These are phyloP conservation scores for Microtus pennsylvanicus DNA, from an alignment of 2,113 vertebrate genomes.

Conservation along the genomic window DNA sequence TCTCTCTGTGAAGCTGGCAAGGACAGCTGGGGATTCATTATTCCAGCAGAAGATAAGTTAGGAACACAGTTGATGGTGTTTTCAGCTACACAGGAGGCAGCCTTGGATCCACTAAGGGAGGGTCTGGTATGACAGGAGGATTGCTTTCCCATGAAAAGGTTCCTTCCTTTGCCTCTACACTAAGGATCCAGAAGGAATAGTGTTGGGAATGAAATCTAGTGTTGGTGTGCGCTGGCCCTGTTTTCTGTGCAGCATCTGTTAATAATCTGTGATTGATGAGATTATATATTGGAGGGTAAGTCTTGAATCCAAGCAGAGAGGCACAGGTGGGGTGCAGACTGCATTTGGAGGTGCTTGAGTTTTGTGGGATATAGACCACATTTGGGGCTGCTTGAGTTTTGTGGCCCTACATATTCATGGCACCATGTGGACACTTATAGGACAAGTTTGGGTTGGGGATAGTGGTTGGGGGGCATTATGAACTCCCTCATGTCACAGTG, in stretches of 20 bases:
- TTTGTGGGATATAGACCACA: neutral
- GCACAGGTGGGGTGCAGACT: neutral
- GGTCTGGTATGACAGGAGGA: neutral
- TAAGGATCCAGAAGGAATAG: neutral
- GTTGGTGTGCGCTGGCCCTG: neutral
- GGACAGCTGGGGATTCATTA: neutral
- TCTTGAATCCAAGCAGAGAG: neutral
- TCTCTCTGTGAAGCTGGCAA: neutral
- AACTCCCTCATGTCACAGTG: neutral
- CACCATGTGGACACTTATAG: fast-evolving
- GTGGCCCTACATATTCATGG: neutral
- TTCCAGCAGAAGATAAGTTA: neutral
- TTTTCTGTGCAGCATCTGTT: neutral
- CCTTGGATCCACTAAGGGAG: neutral
- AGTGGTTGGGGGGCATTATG: neutral
- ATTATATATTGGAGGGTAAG: neutral
- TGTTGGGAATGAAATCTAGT: neutral
- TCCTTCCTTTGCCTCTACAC: neutral
- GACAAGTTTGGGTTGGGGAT: neutral
- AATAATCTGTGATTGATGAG: neutral
- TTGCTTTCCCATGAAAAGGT: neutral
- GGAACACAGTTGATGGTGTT: neutral
- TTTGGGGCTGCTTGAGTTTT: neutral
- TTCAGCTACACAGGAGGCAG: neutral
- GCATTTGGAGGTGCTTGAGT: neutral